A percentile compares a stretch with the other conserved stretches of the same genome.
Conservation (phyloP, 1,140 invertebrate species). For the Charaxes varanes region DNA sequence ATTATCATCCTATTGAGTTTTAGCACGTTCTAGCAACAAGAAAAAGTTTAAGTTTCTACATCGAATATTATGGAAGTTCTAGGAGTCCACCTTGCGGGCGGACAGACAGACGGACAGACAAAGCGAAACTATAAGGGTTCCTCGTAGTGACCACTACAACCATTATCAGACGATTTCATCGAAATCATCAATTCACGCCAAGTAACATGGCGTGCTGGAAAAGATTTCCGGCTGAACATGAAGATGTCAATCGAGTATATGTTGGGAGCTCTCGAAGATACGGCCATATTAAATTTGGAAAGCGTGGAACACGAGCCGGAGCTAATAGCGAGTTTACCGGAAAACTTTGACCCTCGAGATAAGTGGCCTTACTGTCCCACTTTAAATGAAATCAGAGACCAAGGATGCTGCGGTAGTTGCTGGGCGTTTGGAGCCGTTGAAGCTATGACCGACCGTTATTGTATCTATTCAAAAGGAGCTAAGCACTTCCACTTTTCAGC, state of each 20-base stretch:
- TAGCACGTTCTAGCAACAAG: too few relatives aligned
- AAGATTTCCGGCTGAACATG: constrained; percentile 78
- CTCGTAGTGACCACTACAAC: too few relatives aligned
- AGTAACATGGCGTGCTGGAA: constrained; percentile 82
- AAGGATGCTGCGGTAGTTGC: constrained; percentile 82
- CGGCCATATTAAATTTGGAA: constrained; percentile 60
- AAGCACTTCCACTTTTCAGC: constrained; percentile 86
- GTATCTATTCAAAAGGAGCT: constrained; percentile 87
- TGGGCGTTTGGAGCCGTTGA: constrained; percentile 95
- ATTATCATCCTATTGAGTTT: too few relatives aligned
- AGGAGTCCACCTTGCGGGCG: too few relatives aligned
- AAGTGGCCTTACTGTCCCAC: constrained; percentile 92
- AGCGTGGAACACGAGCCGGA: constrained; percentile 46
- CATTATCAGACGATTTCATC: constrained; percentile 79
- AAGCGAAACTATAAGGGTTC: too few relatives aligned
- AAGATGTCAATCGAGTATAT: constrained; percentile 78
- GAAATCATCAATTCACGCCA: constrained; percentile 77
- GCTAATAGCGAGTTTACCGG: constrained; percentile 75
- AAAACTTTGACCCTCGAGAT: constrained; percentile 86
- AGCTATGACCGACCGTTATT: constrained; percentile 93
- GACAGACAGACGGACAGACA: too few relatives aligned
- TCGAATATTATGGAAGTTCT: too few relatives aligned
- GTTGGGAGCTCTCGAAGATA: constrained; percentile 81
- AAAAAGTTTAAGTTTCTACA: too few relatives aligned
- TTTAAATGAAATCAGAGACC: constrained; percentile 85